Base-by-base conservation (phyloP, 2,888 invertebrate genomes). In the Synanthedon vespiformis region DNA sequence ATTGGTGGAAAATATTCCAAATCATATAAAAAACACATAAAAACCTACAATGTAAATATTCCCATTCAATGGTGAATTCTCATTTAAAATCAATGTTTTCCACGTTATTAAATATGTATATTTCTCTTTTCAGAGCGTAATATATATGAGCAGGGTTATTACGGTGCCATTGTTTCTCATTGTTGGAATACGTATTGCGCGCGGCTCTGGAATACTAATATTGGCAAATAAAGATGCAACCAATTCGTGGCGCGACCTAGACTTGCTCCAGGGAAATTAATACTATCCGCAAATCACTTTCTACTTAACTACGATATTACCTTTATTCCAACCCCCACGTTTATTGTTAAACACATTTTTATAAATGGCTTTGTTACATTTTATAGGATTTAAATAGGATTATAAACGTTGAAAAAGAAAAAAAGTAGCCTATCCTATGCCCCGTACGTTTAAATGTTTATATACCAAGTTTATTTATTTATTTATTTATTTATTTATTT, bases 191-290 rank as follows among this genome's bases (percentile, higher is more conserved):
- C 55, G 65, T 67, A 61, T 61, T 60, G 58, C 62, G 59, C 55
- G 58, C 66, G 58, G 52, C 53, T 55, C 50, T 54, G 41, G 71
- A 66, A 71, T 71, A 73, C 64, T 68, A 71, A 73, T 70, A 57
- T 61, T 56, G 47, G 60, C 56, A 62, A 64, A 66, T 65, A 65
- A 62, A 61, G 58, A 64, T 57, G 61, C 61, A 59, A 50, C 58
- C 59, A 40, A 55, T 58, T 55, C 55, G 57, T 14, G 16, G 48
- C 12, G 48, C 13, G 12, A 44, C 13, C 44, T 44, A 44, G 14
- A 44, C 14, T n/a, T 6, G n/a, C 13, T 44, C 14, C n/a, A 6
- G 44, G 14, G 44, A 44, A 44, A 44, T 13, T 44, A 44, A 44
- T 13, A 13, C 13, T 44, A 11, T 1, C 44, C n/a, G 44, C 44